Percentiles rank a stretch among this genome's conserved stretches.
phyloP scores from a whole-genome alignment of 1,140 invertebrate species.

The Drosophila ironensis region DNA sequence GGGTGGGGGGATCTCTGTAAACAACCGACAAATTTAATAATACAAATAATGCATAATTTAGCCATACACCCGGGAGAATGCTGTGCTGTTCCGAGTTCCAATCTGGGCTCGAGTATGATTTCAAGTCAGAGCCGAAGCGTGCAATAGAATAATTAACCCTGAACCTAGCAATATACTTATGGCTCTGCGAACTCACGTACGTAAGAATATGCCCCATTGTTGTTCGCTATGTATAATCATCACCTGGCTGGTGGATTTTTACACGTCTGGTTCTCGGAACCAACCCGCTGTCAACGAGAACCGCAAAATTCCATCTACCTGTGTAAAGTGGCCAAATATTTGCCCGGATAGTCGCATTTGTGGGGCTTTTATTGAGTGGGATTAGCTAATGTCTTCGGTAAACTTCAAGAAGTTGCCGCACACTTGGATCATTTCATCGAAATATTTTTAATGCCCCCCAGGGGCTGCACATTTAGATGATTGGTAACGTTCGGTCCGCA shows the following conservation, averaged over 20 bases:
- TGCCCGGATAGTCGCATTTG: slow-evolving; percentile 20
- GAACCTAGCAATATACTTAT: slow-evolving; percentile 41
- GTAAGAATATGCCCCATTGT: slow-evolving; percentile 63
- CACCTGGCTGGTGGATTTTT: slow-evolving; percentile 63
- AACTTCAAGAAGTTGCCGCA: slow-evolving; percentile 26
- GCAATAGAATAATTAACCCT: slow-evolving; percentile 70
- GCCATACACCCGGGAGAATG: slow-evolving; percentile 8
- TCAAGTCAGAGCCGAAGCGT: slow-evolving; percentile 39
- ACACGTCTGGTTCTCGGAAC: slow-evolving; percentile 67
- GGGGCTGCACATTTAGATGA: slow-evolving; percentile 6
- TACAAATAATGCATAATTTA: slow-evolving; percentile 75
- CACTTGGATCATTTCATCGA: slow-evolving; percentile 20
- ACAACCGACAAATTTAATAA: slow-evolving; percentile 54
- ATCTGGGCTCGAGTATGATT: slow-evolving; percentile 8
- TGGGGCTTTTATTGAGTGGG: slow-evolving; percentile 1
- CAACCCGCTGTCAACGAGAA: too few species aligned
- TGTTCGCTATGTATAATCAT: slow-evolving; percentile 39
- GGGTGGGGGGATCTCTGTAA: slow-evolving; percentile 10
- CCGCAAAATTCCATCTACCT: slow-evolving; percentile 17
- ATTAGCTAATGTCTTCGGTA: slow-evolving; percentile 33
- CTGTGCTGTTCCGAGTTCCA: slow-evolving; percentile 19
- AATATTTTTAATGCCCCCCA: slow-evolving; percentile 6
- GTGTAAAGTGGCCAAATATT: slow-evolving; percentile 36
- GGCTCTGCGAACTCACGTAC: slow-evolving; percentile 35
- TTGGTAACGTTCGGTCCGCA: slow-evolving; percentile 24